Evolutionary conservation across 1,140 invertebrate species (phyloP).

Genomic region (honey bee (Apis mellifera)): DNA sequence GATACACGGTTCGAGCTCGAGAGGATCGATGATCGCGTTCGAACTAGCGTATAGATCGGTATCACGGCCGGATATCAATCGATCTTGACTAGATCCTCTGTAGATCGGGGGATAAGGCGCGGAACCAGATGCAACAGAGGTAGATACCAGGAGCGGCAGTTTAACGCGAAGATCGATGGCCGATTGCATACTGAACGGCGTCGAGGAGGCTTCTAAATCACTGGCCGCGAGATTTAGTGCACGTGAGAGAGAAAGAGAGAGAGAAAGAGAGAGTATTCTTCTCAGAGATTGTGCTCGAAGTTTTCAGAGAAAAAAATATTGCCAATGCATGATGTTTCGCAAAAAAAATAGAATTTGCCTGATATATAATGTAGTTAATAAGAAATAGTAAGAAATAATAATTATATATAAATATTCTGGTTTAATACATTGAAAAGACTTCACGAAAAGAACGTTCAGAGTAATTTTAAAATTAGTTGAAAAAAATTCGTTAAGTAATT

Average conservation of each 20-base stretch:
- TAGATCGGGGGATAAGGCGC: slow-evolving; percentile 57
- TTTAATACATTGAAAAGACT: too few species aligned
- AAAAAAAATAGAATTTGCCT: slow-evolving; percentile 16
- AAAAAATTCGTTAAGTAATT: too few species aligned
- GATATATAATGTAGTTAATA: not conserved
- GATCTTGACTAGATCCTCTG: slow-evolving; percentile 58
- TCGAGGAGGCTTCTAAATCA: slow-evolving; percentile 72
- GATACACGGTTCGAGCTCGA: not conserved
- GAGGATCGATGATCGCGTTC: slow-evolving; percentile 36
- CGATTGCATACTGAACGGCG: slow-evolving; percentile 68
- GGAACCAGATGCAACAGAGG: slow-evolving; percentile 50
- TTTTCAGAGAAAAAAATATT: too few species aligned
- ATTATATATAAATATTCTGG: too few species aligned
- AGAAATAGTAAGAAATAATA: too few species aligned
- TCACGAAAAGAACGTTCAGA: too few species aligned
- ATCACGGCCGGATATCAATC: slow-evolving; percentile 60
- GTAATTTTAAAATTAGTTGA: too few species aligned
- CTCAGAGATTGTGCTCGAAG: not conserved
- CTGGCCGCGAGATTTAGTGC: slow-evolving; percentile 67
- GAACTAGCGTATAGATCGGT: slow-evolving; percentile 54
- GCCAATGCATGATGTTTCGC: not conserved
- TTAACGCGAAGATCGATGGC: slow-evolving; percentile 70
- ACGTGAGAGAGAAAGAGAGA: not conserved
- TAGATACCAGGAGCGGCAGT: slow-evolving; percentile 46
- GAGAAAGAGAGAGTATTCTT: not conserved